Evolutionary conservation across 2,113 vertebrate genomes (phyloP).

Genomic region (Puffinus mauretanicus): DNA sequence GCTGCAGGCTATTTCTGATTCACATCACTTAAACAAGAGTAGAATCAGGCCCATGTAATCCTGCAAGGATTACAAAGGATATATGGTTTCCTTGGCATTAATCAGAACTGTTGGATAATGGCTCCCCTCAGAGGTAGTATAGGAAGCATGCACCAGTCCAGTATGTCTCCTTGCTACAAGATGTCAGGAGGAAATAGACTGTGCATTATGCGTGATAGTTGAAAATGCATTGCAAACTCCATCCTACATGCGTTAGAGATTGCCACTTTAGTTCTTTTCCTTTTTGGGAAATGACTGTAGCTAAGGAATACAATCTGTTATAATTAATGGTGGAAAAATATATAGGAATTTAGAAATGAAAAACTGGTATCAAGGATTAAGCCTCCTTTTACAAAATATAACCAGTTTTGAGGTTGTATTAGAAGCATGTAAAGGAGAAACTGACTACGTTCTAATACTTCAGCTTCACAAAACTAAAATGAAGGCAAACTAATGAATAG

Average conservation of each 20-base stretch:
- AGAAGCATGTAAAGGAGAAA: not conserved
- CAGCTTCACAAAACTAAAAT: constrained; percentile 12
- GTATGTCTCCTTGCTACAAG: not conserved
- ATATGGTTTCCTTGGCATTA: not conserved
- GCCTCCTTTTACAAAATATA: not conserved
- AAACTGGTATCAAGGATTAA: not conserved
- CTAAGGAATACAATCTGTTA: not conserved
- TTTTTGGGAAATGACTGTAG: not conserved
- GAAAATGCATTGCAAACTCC: not conserved
- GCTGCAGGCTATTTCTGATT: not conserved
- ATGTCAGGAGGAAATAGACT: not conserved
- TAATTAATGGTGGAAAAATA: not conserved
- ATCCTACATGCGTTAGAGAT: not conserved
- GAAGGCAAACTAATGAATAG: constrained; percentile 2
- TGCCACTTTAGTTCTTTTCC: not conserved
- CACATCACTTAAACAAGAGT: not conserved
- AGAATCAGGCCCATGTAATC: not conserved
- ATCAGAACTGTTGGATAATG: constrained; percentile 43
- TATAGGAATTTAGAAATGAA: constrained; percentile 4
- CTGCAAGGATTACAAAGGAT: not conserved
- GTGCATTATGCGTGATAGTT: not conserved
- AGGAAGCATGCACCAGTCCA: not conserved
- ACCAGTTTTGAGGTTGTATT: not conserved
- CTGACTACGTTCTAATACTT: not conserved
- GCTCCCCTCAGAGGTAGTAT: constrained; percentile 62